Evolutionary conservation across 2,113 vertebrate species (phyloP), one percentile per base, ranked within the genome.

Genomic region (Xyliphius kryptos): DNA sequence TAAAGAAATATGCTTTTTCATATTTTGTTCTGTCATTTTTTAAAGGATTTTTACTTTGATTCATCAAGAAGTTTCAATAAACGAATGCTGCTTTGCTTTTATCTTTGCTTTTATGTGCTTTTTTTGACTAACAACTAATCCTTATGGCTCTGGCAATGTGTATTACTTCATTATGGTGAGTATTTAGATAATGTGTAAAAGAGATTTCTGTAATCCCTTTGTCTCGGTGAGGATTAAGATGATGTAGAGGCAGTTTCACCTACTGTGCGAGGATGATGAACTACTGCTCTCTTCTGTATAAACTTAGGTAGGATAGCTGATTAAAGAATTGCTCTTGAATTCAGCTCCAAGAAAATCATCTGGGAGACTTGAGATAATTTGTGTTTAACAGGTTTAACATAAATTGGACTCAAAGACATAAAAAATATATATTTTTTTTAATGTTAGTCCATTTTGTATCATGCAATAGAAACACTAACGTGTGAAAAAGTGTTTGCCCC

Each of bases 261-360:
- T 64, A 72, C 70, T 68, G 66, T 58, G 52, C 21, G 63, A 44
- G 70, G 61, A 68, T 64, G 70, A 72, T 72, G 50, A 56, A 72
- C 50, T 50, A 6, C 56, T 60, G 61, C 50, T 67, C 51, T 55
- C 50, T 68, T 66, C 56, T 68, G 48, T 64, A 67, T 68, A 57
- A 72, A 68, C 60, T 72, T 63, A 54, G 56, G 56, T 46, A 64
- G 51, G 44, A 68, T 56, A 44, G n/a, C 47, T 72, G 65, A 68
- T 67, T 64, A 63, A 72, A 63, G 70, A 60, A 63, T 63, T 55
- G n/a, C 43, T 55, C 56, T 68, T 56, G 54, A 63, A 64, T 68
- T 60, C 61, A 56, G 46, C 44, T 73, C 66, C 62, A 73, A 68
- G 61, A 65, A 54, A 61, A 63, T 59, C 19, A 57, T 56, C 50